Percentiles rank a stretch among this genome's conserved stretches.
Conservation (phyloP, 2,113 vertebrate genomes). For the Rhea americana region DNA sequence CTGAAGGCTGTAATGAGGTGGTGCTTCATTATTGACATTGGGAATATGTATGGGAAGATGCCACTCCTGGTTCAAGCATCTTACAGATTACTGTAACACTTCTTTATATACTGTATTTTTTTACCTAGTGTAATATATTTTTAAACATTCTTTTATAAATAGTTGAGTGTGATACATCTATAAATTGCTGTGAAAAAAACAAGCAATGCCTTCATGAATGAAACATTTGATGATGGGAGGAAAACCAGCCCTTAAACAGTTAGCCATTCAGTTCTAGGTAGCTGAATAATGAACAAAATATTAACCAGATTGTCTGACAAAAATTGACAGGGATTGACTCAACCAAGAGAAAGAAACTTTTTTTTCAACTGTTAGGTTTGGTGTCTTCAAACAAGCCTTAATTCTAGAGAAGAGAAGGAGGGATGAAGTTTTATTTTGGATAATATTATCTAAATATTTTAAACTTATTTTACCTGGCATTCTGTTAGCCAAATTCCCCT, state of each 20-base stretch:
- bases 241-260: accelerated
- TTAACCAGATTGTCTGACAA: background rate
- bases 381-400: background rate
- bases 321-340: background rate
- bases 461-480: background rate
- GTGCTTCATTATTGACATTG: background rate
- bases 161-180: background rate
- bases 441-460: background rate
- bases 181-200: background rate
- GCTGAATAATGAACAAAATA: background rate
- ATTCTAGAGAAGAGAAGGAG: background rate
- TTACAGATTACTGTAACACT: background rate
- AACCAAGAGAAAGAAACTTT: background rate
- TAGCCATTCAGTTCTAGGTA: background rate
- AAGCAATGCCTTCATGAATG: accelerated
- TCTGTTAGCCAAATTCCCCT: background rate
- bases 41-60: background rate
- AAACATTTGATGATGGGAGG: background rate
- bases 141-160: background rate
- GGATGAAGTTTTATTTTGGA: background rate
- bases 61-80: background rate
- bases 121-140: background rate
- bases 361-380: background rate
- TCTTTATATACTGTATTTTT: accelerated
- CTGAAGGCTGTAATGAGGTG: background rate